Base-by-base conservation (phyloP, 1,140 invertebrate genomes). In the Helicoverpa zea region DNA sequence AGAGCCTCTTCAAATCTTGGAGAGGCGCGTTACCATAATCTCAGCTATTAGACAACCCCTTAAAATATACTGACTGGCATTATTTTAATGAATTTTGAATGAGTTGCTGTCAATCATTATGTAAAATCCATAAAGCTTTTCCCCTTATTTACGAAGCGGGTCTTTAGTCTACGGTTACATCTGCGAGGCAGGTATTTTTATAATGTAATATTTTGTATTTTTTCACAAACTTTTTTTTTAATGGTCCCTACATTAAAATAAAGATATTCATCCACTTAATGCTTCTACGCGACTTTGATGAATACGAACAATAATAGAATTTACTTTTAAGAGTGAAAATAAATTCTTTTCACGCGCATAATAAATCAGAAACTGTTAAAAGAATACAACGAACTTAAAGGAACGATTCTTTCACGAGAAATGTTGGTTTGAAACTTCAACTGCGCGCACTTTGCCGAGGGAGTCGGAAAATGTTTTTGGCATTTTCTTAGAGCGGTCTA, bases 11-110 rank as follows among this genome's bases (percentile, higher is more conserved):
- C n/a, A 73, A 73, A 56, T 58, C 52, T 56, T 35, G 35, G 64
- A 18, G 54, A 73, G 54, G 70, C 70, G 54, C 23, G 54, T 58
- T 73, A 56, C 70, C 70, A 73, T 56, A 73, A 73, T 73, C 51
- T 58, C 11, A 23, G 51, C 52, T 73, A 58, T 73, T 58, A 73
- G 70, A 73, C 54, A 58, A 73, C 52, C 70, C 68, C 70, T 73
- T 56, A 73, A 56, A 73, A 56, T 58, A 58, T 35, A 51, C 52
- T 73, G 52, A 43, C 29, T 73, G 70, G 54, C 52, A 73, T 73
- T 35, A 73, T 56, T 58, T 73, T 73, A 58, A 73, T 58, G 70
- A 73, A 73, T 73, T 73, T 58, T 56, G 47, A n/a, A 73, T 73
- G 70, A 43, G 70, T 12, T 73, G 2, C 51, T 43, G 70, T 73